A percentile compares a stretch with the other conserved stretches of the same genome.
Evolutionary conservation across 2,113 vertebrate genomes (phyloP).

Genomic region (Acanthisitta chloris): DNA sequence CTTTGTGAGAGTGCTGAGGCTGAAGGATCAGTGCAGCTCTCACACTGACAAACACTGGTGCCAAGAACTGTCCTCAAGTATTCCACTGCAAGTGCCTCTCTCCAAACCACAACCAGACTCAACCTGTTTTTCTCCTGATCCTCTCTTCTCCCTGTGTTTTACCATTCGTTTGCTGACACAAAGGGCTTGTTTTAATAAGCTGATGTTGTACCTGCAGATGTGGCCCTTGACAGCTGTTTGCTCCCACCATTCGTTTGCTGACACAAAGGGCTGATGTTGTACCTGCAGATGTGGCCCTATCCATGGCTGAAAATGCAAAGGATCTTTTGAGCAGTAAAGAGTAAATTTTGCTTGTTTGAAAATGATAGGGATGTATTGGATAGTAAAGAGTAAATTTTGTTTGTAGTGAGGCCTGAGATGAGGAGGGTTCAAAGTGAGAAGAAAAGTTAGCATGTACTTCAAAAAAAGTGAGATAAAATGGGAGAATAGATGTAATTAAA

Average conservation of each 20-base stretch:
- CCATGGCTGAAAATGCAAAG: not conserved
- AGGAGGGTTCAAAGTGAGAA: not conserved
- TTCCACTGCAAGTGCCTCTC: not conserved
- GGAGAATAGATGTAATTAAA: not conserved
- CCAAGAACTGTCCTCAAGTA: not conserved
- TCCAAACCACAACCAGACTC: not conserved
- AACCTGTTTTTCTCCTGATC: not conserved
- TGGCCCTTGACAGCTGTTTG: no score
- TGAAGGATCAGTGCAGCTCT: not conserved
- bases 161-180: not conserved
- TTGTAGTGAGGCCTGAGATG: not conserved
- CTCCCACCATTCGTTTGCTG: not conserved
- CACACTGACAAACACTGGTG: not conserved
- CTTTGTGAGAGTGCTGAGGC: not conserved
- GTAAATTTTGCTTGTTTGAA: not conserved
- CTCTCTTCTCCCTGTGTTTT: not conserved
- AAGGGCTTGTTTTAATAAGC: not conserved
- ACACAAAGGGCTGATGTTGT: not conserved
- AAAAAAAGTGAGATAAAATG: not conserved
- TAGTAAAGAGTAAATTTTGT: not conserved
- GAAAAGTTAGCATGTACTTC: not conserved
- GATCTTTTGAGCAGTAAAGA: not conserved
- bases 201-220: not conserved
- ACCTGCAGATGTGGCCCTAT: not conserved
- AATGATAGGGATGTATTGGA: not conserved